Percentiles rank a stretch among this genome's conserved stretches.
Evolutionary conservation across 2,113 vertebrate species (phyloP).

Genomic region (Myotis lucifugus): DNA sequence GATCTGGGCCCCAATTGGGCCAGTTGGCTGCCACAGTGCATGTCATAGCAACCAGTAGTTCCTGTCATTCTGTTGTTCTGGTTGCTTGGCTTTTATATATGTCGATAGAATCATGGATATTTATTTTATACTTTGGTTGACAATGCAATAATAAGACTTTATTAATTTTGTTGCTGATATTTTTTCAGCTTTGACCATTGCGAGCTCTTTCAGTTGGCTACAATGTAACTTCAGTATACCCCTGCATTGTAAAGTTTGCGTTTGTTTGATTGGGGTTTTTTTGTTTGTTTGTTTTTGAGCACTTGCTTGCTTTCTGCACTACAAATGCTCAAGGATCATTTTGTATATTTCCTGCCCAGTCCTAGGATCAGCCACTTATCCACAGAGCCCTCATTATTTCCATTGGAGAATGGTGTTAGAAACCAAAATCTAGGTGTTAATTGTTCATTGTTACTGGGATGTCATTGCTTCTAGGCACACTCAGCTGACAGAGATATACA

Average conservation of each 20-base stretch:
- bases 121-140: background rate
- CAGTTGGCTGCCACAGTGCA: no score
- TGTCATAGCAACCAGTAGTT: no score
- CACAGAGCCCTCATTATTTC: background rate
- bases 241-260: background rate
- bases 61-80: no score
- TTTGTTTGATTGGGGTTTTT: background rate
- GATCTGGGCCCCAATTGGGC: no score
- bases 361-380: background rate
- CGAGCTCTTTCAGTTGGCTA: background rate
- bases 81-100: no score
- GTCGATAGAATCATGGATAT: background rate
- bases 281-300: background rate
- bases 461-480: background rate
- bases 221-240: background rate
- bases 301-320: background rate
- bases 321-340: background rate
- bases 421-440: background rate
- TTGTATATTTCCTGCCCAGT: background rate
- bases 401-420: background rate
- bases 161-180: background rate
- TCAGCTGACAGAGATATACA: background rate
- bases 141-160: background rate
- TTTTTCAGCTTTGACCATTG: background rate
- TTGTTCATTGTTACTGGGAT: background rate